Evolutionary conservation across 2,888 invertebrate genomes (phyloP).

Genomic region (Sialis fuliginosa): DNA sequence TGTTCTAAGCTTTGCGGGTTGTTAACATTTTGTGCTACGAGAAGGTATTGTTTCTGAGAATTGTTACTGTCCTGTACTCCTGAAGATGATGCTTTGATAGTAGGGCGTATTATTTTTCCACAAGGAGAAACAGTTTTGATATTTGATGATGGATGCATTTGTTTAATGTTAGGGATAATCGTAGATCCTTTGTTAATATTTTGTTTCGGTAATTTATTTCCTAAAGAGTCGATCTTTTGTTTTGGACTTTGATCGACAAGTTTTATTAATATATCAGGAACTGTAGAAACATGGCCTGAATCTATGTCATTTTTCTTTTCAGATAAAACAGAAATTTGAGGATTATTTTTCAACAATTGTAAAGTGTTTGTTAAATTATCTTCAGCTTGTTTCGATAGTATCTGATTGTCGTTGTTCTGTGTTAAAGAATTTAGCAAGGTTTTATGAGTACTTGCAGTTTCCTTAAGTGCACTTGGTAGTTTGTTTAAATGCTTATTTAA

Average conservation of each 20-base stretch:
- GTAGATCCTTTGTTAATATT: background rate
- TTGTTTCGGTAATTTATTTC: background rate
- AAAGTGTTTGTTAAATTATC: constrained; percentile 1
- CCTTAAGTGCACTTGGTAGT: background rate
- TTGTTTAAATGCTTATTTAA: background rate
- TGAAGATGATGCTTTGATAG: background rate
- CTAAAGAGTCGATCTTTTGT: background rate
- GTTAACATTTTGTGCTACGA: constrained; percentile 14
- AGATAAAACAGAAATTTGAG: constrained; percentile 2
- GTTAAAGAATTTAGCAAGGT: background rate
- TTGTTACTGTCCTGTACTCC: background rate
- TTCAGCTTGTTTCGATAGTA: background rate
- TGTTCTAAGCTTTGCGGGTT: constrained; percentile 14
- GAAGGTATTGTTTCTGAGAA: background rate
- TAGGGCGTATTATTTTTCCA: background rate
- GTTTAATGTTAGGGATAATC: background rate
- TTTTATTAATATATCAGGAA: background rate
- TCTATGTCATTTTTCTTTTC: constrained; percentile 1
- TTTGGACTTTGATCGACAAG: background rate
- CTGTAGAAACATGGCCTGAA: background rate
- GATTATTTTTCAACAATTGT: constrained; percentile 4
- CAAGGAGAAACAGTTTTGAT: background rate
- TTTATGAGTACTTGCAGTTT: background rate
- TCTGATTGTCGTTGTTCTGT: background rate
- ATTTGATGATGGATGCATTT: background rate